A percentile compares a stretch with the other conserved stretches of the same genome.
Conservation (phyloP, 2,888 invertebrate species). For the Drosophila vallismaia region DNA sequence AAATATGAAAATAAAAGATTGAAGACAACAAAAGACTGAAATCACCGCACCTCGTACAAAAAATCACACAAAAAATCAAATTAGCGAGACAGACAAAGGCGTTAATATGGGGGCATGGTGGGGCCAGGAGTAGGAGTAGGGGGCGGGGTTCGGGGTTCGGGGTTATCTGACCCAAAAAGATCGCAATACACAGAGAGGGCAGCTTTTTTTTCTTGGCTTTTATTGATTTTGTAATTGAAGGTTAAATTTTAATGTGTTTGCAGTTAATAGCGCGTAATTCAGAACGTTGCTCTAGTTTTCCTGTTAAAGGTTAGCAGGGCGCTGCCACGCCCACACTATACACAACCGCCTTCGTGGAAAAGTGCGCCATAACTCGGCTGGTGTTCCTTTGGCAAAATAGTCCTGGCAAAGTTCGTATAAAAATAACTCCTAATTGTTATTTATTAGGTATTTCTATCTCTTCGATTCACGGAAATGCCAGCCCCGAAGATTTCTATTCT, state of each 20-base stretch:
- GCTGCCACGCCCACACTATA: not conserved
- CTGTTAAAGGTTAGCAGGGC: not conserved
- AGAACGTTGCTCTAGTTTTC: constrained; percentile 40
- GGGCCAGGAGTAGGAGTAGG: not conserved
- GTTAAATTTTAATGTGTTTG: constrained; percentile 56
- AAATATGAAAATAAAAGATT: constrained; percentile 35
- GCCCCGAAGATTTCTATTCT: too few relatives aligned
- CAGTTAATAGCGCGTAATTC: constrained; percentile 34
- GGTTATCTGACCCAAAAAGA: constrained; percentile 21
- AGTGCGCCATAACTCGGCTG: constrained; percentile 25
- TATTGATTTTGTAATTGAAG: constrained; percentile 67
- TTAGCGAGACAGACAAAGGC: constrained; percentile 8
- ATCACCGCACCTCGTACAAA: constrained; percentile 7
- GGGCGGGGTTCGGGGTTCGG: not conserved
- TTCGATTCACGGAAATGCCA: too few relatives aligned
- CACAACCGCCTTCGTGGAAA: constrained; percentile 2
- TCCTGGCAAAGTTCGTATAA: too few relatives aligned
- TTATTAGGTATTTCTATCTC: too few relatives aligned
- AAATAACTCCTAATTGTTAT: too few relatives aligned
- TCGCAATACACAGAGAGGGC: constrained; percentile 33
- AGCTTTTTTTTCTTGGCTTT: constrained; percentile 46
- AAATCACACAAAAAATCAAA: constrained; percentile 9
- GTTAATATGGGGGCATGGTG: too few relatives aligned
- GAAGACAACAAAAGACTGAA: constrained; percentile 3
- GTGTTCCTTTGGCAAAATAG: not conserved